A percentile compares a stretch with the other conserved stretches of the same genome.
Evolutionary conservation across 1,140 invertebrate species (phyloP).

Genomic region (Drusus annulatus): DNA sequence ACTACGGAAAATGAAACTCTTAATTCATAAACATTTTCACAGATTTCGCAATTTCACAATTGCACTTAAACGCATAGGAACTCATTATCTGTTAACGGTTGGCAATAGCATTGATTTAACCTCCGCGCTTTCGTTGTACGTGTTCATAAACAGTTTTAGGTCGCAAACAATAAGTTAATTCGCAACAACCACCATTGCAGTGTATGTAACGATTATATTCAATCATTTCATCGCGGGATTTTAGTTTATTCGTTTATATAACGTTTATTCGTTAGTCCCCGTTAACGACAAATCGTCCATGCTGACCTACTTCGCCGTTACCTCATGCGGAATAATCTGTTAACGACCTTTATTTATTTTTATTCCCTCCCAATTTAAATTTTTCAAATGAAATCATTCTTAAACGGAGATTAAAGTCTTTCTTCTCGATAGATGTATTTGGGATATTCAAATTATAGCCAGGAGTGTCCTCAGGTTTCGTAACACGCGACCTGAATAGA

Average conservation of each 20-base stretch:
- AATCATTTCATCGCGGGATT: not conserved
- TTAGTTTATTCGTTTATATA: no score
- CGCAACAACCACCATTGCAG: not conserved
- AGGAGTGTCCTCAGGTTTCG: conserved; percentile 21
- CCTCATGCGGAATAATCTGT: conserved; percentile 10
- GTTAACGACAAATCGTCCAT: not conserved
- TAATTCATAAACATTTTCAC: no score
- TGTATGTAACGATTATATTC: not conserved
- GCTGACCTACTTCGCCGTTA: conserved; percentile 7
- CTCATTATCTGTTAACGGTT: no score
- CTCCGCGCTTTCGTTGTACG: no score
- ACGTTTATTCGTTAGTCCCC: not conserved
- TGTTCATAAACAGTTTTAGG: not conserved
- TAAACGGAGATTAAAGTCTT: no score
- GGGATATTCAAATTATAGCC: not conserved
- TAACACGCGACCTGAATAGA: conserved; percentile 11
- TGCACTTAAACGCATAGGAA: no score
- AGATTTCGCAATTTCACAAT: no score
- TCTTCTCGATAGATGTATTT: not conserved
- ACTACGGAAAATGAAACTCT: no score
- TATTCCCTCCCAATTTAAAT: not conserved
- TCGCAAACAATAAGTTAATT: conserved; percentile 3
- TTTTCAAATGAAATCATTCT: not conserved
- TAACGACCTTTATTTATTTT: conserved; percentile 25
- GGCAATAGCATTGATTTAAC: no score